Evolutionary conservation across 2,797 vertebrate genomes (phyloP), one percentile per base, ranked within the genome.

Genomic region (Tragelaphus oryx): DNA sequence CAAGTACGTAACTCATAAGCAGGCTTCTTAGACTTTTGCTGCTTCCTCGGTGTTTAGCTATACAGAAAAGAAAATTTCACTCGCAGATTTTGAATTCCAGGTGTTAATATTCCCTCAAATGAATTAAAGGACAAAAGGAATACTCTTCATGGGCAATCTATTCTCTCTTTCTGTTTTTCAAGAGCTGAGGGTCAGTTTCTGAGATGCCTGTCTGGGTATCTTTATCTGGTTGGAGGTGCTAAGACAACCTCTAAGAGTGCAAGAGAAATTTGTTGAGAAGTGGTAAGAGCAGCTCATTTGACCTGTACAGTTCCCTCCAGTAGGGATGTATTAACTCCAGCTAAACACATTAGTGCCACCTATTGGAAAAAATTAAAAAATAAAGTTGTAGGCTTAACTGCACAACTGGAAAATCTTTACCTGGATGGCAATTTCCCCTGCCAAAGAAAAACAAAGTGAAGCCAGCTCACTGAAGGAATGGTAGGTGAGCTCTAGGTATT

Each of bases 291-390:
- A 60, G 57, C 13, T 46, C 3, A 44, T 96, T 68, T 82, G 93
- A 84, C 82, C 55, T 7, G 2, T 6, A n/a, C 41, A 3, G 46
- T 5, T 44, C 59, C 30, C 71, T 46, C 48, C 10, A 20, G 9
- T 41, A 12, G 30, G n/a, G 22, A 44, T 10, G 1, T 37, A 20
- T 46, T 50, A 55, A 80, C 50, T 90, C 81, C 71, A 89, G 16
- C 76, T 91, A 96, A 97, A 89, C 95, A 88, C 96, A 18, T 71
- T 80, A 91, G 96, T 87, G 96, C 98, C 98, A 97, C 93, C 97
- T 98, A 95, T 80, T 94, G 98, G 87, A 48, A 94, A 94, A 3
- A 41, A 41, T 41, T 41, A 41, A 78, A 87, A 93, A 95, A 95
- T 74, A 89, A 95, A 93, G 17, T 33, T 71, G 41, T 2, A 85